Conservation (phyloP, 2,113 vertebrate genomes). For the Perca schrenkii region DNA sequence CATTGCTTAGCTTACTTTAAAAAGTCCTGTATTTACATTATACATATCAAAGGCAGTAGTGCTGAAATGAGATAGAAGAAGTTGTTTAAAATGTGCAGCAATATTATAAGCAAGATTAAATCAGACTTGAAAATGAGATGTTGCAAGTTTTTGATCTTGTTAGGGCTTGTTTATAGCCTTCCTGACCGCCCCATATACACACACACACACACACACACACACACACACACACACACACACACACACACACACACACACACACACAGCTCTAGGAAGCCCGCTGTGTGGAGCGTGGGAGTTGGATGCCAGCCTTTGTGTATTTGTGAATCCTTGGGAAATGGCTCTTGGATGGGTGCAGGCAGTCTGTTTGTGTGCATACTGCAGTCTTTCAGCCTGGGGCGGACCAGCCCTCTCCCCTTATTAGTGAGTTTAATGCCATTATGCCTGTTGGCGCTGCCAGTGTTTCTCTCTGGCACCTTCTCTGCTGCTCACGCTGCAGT, state of each 20-base stretch:
- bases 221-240: neutral
- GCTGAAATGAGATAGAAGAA: slow-evolving; percentile 4
- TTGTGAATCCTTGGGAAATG: slow-evolving; percentile 67
- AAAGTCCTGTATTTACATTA: slow-evolving; percentile 16
- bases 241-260: slow-evolving; percentile 14
- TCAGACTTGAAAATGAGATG: slow-evolving; percentile 30
- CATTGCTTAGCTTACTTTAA: slow-evolving; percentile 16
- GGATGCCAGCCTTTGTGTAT: slow-evolving; percentile 72
- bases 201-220: neutral
- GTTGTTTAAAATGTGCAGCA: neutral
- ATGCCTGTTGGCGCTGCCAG: slow-evolving; percentile 64
- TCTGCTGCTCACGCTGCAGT: slow-evolving; percentile 62
- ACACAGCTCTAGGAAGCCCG: slow-evolving; percentile 49
- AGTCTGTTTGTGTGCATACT: slow-evolving; percentile 69
- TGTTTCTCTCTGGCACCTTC: slow-evolving; percentile 61
- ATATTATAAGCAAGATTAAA: slow-evolving; percentile 2
- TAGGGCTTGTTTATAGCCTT: slow-evolving; percentile 29
- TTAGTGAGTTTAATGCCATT: slow-evolving; percentile 75
- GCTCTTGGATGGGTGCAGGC: slow-evolving; percentile 62
- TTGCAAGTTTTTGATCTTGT: slow-evolving; percentile 47
- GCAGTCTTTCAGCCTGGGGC: slow-evolving; percentile 71
- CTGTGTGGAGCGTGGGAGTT: slow-evolving; percentile 64
- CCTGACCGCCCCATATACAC: neutral
- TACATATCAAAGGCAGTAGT: slow-evolving; percentile 15
- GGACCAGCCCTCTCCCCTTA: slow-evolving; percentile 63